Conservation (phyloP, 2,113 vertebrate species). For the Sphaerodactylus townsendi region DNA sequence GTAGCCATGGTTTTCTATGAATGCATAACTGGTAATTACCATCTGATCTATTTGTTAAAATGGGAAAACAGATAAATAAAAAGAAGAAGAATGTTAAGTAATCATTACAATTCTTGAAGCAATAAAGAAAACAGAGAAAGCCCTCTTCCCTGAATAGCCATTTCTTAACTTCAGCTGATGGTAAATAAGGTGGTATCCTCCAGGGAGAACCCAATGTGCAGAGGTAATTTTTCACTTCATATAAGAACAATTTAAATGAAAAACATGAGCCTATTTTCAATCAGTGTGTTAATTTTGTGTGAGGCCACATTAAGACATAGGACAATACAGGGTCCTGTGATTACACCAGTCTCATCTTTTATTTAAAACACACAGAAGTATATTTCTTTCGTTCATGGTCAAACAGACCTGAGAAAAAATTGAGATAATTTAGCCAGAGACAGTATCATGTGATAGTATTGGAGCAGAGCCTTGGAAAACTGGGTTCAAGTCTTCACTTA, state of each 20-base stretch:
- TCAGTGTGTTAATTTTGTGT: conserved; percentile 33
- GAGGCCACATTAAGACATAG: not conserved
- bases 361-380: conserved; percentile 54
- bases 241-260: conserved; percentile 51
- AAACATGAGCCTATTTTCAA: conserved; percentile 42
- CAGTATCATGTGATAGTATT: no score
- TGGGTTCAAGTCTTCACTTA: no score
- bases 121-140: conserved; percentile 51
- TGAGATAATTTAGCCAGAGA: not conserved
- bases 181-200: conserved; percentile 67
- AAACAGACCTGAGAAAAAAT: not conserved
- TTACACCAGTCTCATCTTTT: conserved; percentile 53
- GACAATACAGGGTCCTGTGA: not conserved
- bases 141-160: conserved; percentile 43
- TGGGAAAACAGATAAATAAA: conserved; percentile 49
- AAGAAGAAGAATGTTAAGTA: conserved; percentile 60
- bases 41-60: conserved; percentile 68
- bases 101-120: conserved; percentile 66
- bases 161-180: conserved; percentile 65
- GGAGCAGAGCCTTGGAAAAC: no score
- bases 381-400: not conserved
- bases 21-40: conserved; percentile 75
- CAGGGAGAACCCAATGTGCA: conserved; percentile 61
- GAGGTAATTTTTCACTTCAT: conserved; percentile 62
- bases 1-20: conserved; percentile 70